Evolutionary conservation across 2,797 vertebrate genomes (phyloP).

Genomic region (Bradypus variegatus): DNA sequence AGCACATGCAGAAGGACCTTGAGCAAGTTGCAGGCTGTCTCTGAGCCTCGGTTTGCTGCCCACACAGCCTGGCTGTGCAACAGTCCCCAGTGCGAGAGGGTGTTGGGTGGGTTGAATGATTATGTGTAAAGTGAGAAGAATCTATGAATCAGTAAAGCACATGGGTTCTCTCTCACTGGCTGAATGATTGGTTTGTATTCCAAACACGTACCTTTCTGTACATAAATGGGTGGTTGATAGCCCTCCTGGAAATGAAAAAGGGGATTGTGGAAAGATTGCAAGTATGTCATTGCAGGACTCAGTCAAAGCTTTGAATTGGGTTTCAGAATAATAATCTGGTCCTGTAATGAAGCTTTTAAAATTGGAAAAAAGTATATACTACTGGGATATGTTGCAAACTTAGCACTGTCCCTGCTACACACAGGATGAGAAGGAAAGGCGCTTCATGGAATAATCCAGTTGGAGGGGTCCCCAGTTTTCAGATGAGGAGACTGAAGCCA

Average conservation of each 20-base stretch:
- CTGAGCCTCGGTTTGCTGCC: background rate
- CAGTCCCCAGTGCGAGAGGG: background rate
- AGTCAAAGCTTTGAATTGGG: background rate
- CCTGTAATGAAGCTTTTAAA: background rate
- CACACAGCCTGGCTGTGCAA: accelerated
- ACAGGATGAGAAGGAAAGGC: no score
- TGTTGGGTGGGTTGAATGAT: no score
- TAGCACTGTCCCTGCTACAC: background rate
- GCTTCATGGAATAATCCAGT: accelerated
- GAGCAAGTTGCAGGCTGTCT: background rate
- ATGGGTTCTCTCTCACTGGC: background rate
- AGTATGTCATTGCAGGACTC: background rate
- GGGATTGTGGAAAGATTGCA: background rate
- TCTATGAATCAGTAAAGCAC: background rate
- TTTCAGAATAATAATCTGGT: background rate
- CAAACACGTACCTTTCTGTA: background rate
- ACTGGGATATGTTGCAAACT: background rate
- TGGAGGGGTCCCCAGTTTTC: background rate
- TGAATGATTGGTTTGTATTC: background rate
- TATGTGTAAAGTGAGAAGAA: accelerated
- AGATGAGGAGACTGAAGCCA: background rate
- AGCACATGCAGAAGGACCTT: accelerated
- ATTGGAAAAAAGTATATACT: no score
- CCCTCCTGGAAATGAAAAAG: background rate
- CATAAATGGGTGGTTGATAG: background rate